These are phyloP conservation scores for Bungarus multicinctus DNA, from an alignment of 2,113 vertebrate species.

Conservation along the genomic window DNA sequence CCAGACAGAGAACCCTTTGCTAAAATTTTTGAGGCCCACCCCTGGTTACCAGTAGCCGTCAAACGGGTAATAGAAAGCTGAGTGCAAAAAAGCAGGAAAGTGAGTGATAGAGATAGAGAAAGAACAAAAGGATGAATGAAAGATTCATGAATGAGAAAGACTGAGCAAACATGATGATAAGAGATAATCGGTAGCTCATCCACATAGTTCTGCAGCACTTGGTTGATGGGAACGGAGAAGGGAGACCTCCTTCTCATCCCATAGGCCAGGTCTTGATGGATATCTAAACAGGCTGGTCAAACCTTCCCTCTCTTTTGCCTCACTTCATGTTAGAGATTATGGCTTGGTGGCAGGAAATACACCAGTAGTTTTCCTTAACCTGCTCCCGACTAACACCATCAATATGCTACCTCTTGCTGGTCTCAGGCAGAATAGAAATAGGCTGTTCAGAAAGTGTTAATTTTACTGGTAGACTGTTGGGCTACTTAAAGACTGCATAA, in stretches of 20 bases:
- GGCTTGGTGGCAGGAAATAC: neutral
- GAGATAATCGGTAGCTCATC: neutral
- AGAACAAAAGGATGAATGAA: neutral
- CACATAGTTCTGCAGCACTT: neutral
- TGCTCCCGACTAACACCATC: neutral
- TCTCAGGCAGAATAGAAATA: neutral
- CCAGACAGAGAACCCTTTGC: too few species aligned
- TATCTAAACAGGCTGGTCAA: neutral
- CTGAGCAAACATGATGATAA: neutral
- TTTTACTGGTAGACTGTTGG: neutral
- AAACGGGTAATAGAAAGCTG: neutral
- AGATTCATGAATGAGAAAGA: neutral
- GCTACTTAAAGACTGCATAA: neutral
- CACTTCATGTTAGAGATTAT: neutral
- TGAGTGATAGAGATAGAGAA: neutral
- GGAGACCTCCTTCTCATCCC: neutral
- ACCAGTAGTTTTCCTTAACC: neutral
- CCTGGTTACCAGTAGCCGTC: neutral
- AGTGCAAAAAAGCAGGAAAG: neutral
- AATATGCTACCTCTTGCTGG: neutral
- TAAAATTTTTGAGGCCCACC: too few species aligned
- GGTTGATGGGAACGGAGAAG: neutral
- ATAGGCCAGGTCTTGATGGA: neutral
- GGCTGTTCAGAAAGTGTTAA: neutral
- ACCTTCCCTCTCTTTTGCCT: neutral